Evolutionary conservation across 2,888 invertebrate genomes (phyloP).

Genomic region (Frankliniella fusca): DNA sequence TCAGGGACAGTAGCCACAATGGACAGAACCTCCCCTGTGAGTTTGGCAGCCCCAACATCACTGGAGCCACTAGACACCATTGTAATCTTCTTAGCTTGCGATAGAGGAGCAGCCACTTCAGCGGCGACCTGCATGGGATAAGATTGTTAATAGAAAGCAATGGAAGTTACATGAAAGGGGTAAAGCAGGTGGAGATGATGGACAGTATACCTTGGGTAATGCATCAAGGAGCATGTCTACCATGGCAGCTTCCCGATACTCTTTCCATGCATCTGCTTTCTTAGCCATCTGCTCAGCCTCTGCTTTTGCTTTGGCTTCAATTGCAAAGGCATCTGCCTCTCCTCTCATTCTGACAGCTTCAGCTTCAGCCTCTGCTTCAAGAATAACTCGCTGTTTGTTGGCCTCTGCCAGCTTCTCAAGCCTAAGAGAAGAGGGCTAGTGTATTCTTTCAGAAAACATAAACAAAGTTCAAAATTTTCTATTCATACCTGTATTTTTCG

Average conservation of each 20-base stretch:
- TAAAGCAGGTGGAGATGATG: neutral
- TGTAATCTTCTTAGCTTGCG: slow-evolving; percentile 90
- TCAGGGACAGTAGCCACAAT: slow-evolving; percentile 90
- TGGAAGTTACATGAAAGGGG: slow-evolving; percentile 2
- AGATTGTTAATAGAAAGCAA: slow-evolving; percentile 5
- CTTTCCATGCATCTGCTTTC: slow-evolving; percentile 95
- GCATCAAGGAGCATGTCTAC: slow-evolving; percentile 95
- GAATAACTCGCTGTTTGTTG: slow-evolving; percentile 76
- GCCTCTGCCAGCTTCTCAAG: slow-evolving; percentile 94
- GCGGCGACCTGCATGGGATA: slow-evolving; percentile 72
- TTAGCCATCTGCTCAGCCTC: slow-evolving; percentile 96
- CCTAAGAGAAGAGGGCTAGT: slow-evolving; percentile 45
- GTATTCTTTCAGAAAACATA: neutral
- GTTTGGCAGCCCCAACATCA: slow-evolving; percentile 88
- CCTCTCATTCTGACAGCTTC: slow-evolving; percentile 82
- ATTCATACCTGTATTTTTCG: slow-evolving; percentile 65
- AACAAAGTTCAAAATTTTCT: neutral
- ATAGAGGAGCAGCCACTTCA: slow-evolving; percentile 91
- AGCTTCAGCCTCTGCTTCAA: slow-evolving; percentile 94
- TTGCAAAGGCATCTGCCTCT: slow-evolving; percentile 88
- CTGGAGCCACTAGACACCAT: slow-evolving; percentile 93
- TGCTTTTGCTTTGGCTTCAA: slow-evolving; percentile 89
- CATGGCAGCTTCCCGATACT: slow-evolving; percentile 93
- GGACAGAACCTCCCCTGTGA: slow-evolving; percentile 88
- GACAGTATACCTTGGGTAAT: slow-evolving; percentile 76